These are phyloP conservation scores for Cryptocheilus praepositus DNA, from an alignment of 2,888 invertebrate species.

Conservation along the genomic window DNA sequence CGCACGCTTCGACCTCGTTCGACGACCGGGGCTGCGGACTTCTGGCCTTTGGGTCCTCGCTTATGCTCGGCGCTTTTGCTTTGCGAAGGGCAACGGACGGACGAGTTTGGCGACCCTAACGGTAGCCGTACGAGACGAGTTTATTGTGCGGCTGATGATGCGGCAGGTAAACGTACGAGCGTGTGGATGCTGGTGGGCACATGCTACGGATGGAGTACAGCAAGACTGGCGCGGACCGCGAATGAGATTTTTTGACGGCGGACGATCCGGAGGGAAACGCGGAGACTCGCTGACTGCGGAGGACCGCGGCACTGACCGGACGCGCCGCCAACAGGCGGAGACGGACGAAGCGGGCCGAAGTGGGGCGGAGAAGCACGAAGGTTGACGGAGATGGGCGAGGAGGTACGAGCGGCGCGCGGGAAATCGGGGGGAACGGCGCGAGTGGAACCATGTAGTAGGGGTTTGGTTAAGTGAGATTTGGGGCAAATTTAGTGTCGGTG, in stretches of 20 bases:
- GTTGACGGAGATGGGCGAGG: no score
- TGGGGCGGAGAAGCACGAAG: not conserved
- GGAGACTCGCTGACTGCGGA: constrained; percentile 34
- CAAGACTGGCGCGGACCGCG: not conserved
- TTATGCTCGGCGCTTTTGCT: no score
- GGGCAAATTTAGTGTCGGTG: no score
- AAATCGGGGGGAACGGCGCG: no score
- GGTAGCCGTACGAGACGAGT: constrained; percentile 70
- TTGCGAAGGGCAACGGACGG: constrained; percentile 3
- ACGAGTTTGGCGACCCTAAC: constrained; percentile 54
- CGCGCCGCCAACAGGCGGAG: constrained; percentile 13
- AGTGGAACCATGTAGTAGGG: no score
- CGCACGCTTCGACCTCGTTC: constrained; percentile 8
- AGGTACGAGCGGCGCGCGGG: no score
- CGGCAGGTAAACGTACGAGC: constrained; percentile 64
- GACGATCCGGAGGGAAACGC: constrained; percentile 19
- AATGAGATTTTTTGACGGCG: constrained; percentile 30
- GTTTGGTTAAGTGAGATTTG: no score
- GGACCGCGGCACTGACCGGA: not conserved
- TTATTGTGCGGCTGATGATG: constrained; percentile 67
- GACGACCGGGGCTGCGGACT: not conserved
- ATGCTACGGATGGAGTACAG: constrained; percentile 62
- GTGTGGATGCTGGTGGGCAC: constrained; percentile 67
- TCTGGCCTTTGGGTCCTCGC: no score
- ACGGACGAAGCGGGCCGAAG: not conserved